Evolutionary conservation across 92 coral and sea anemone species (phyloP), one percentile per base, ranked within the genome.

Genomic region (Metridium senile): DNA sequence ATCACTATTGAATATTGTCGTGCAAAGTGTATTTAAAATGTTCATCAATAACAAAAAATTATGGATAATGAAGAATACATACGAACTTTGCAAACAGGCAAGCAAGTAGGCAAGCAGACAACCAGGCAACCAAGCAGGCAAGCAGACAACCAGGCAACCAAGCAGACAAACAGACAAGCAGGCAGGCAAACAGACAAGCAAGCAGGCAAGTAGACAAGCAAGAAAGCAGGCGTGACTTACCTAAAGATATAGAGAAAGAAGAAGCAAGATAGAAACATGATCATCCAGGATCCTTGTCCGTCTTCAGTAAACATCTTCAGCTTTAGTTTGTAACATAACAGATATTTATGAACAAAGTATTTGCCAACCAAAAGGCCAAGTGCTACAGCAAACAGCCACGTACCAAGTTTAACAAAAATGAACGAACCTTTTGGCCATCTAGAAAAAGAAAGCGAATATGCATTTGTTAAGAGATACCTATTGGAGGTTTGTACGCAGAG

Each of bases 231-330:
- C 13, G 4, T 1, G 2, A 51, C 57, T 58, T 58, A 79, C 84
- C 76, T 90, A 72, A 91, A 91, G 53, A 89, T 76, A 58, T 85
- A 91, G 13, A 91, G 87, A 25, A 86, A 91, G 43, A 91, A 30
- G n/a, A 91, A 74, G 17, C 91, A 82, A 17, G 97, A 70, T 13
- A 91, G 62, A 64, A 91, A 89, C 93, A 91, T 91, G 16, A 91
- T 84, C 93, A 91, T 86, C 97, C 97, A 91, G 1, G 97, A 88
- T 0, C 97, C 97, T 51, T 91, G 97, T 1, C 97, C 97, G 27
- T 91, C 97, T 34, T 91, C 97, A 9, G 93, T 91, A 26, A 85
- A 91, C 53, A 91, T 85, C 78, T 88, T 91, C 3, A 91, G 90
- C 39, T 82, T 85, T 27, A 91, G 81, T 29, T 82, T 85, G 33